Conservation (phyloP, 2,113 vertebrate genomes). For the Probosciger aterrimus region DNA sequence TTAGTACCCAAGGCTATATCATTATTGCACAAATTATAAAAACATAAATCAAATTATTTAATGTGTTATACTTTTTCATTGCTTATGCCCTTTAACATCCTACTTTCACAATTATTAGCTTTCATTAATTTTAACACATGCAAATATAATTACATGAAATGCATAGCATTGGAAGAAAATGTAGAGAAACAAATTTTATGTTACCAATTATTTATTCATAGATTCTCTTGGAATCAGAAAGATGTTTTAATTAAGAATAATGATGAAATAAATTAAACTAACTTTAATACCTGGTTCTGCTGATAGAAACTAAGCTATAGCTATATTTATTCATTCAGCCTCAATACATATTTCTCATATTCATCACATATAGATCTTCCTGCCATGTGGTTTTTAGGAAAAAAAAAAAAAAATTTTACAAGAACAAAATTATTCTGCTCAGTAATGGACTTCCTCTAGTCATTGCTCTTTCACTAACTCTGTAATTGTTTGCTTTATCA, state of each 20-base stretch:
- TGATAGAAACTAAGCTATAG: background rate
- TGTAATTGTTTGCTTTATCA: background rate
- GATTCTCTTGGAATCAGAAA: constrained; percentile 48
- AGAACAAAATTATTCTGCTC: background rate
- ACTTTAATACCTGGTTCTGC: constrained; percentile 39
- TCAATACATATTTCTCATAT: background rate
- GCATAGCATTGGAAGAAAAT: constrained; percentile 32
- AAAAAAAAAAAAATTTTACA: background rate
- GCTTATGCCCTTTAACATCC: background rate
- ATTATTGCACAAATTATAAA: background rate
- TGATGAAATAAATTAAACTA: constrained; percentile 30
- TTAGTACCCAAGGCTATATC: background rate
- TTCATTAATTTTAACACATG: constrained; percentile 37
- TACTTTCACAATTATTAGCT: background rate
- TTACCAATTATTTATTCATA: constrained; percentile 41
- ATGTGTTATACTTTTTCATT: background rate
- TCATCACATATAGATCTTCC: background rate
- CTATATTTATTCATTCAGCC: constrained; percentile 20
- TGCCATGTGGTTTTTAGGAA: background rate
- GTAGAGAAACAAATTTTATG: constrained; percentile 3
- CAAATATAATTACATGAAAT: constrained; percentile 20
- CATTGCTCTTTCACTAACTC: background rate
- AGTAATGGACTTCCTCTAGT: background rate
- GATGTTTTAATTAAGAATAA: constrained; percentile 67
- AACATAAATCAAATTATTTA: background rate